Evolutionary conservation across 2,888 invertebrate genomes (phyloP), one percentile per base, ranked within the genome.

Genomic region (Amphipoea oculea): DNA sequence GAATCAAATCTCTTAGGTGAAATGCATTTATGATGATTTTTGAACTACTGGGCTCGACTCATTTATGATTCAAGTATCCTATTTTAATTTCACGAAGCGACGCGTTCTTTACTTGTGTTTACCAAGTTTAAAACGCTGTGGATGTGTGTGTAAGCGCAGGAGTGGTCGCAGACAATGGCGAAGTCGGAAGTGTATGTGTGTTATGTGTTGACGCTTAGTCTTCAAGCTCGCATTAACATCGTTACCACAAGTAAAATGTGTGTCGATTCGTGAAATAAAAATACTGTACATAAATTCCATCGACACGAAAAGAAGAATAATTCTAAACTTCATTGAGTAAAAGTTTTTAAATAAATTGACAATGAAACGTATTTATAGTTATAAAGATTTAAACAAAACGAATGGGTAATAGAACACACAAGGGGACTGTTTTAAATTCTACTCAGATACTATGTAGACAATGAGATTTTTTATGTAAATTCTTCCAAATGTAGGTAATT

Each of bases 391-490:
- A 51, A 51, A 17, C 2, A 68, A 9, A 65, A 54, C 6, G 1
- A 23, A 68, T 71, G 17, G 1, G 17, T 71, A 36, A 69, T 51
- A 48, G 68, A 29, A 36, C 20, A 66, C 23, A 71, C 14, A 20
- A 65, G 12, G 63, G 2, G 0, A 51, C 42, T 69, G 9, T 57
- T 84, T 77, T 36, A 78, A 73, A 85, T 84, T 81, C 72, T 4
- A 51, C 36, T 7, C 68, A 42, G 14, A 40, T 12, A 60, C 20
- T n/a, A 68, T 48, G 40, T 57, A 63, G 57, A 69, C 72, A 74
- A 42, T 66, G 62, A 84, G 54, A 63, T 69, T 77, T 62, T 74
- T 75, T 67, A 81, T 72, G 45, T 62, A 36, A 72, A 68, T 81
- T 65, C 11, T 23, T 67, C 4, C 45, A 74, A 76, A 65, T 76